Base-by-base conservation (phyloP, 2,797 vertebrate species). In the Austrolebias charrua region DNA sequence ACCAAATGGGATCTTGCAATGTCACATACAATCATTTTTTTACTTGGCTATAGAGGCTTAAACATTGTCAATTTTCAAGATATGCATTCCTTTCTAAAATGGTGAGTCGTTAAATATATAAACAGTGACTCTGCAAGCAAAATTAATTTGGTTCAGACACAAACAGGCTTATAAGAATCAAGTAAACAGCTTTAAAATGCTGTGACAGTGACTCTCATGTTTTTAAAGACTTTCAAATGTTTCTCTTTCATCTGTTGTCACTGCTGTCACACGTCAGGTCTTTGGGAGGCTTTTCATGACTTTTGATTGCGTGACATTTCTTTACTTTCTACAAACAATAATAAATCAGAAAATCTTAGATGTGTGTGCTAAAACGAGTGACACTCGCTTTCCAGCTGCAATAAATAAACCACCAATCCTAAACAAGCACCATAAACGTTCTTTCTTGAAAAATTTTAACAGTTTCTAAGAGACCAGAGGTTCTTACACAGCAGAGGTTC, bases 151-250 rank as follows among this genome's bases (percentile, higher is more conserved):
- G 8, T 50, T 63, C 62, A 4, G 53, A 70, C 47, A 31, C 60
- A 33, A 51, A 68, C 42, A 73, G 35, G 70, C 63, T 55, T 44
- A 28, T 47, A 57, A 54, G 42, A 42, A 61, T 66, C 79, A 43
- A 60, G 79, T 82, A 74, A 65, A 55, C 31, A 55, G 44, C 47
- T 40, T 51, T 72, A 63, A 83, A 66, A 16, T 48, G 62, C 43
- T 59, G 16, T 75, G 71, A 82, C 66, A 71, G 70, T 24, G 29
- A 79, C 59, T 67, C 78, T 87, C 69, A 49, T 69, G 71, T 79
- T 83, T 77, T 68, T 75, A 66, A 79, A 61, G 71, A 80, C 76
- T 84, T 74, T 70, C 58, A 24, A 47, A 55, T 54, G 56, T 58
- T 52, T 45, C 43, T 14, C 46, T 66, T 61, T 75, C 60, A 66